Conservation (phyloP, 2,888 invertebrate species). For the Pyrrhia umbra region DNA sequence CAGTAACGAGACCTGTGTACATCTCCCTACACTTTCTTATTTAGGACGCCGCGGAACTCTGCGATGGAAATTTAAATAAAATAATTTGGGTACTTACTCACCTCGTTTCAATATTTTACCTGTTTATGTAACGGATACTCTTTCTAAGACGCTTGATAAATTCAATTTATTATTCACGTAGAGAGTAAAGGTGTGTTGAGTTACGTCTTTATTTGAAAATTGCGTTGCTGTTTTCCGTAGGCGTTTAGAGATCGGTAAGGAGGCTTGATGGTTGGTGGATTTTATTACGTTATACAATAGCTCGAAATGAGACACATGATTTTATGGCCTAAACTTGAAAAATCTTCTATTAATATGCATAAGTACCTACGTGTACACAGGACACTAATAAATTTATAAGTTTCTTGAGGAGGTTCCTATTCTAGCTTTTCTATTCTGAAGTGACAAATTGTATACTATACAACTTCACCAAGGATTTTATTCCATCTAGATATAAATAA, state of each 20-base stretch:
- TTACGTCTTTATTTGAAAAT: slow-evolving; percentile 55
- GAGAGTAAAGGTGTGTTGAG: slow-evolving; percentile 36
- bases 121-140: slow-evolving; percentile 47
- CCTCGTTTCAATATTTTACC: slow-evolving; percentile 55
- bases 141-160: slow-evolving; percentile 51
- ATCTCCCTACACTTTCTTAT: slow-evolving; percentile 60
- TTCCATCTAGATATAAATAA: slow-evolving; percentile 24
- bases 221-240: slow-evolving; percentile 44
- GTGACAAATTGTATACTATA: slow-evolving; percentile 43
- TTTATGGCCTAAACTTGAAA: too few relatives aligned
- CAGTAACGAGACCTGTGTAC: slow-evolving; percentile 61
- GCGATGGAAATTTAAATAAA: slow-evolving; percentile 48
- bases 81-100: slow-evolving; percentile 46
- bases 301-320: neutral
- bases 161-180: slow-evolving; percentile 58
- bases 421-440: slow-evolving; percentile 21
- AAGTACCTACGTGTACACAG: neutral
- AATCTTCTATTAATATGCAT: neutral
- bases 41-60: slow-evolving; percentile 52
- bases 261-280: slow-evolving; percentile 5
- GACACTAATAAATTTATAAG: slow-evolving; percentile 1
- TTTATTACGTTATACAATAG: neutral
- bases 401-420: neutral
- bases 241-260: slow-evolving; percentile 8
- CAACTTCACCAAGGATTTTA: slow-evolving; percentile 22